Evolutionary conservation across 1,140 invertebrate species (phyloP), one percentile per base, ranked within the genome.

Genomic region (Rhagoletis pomonella): DNA sequence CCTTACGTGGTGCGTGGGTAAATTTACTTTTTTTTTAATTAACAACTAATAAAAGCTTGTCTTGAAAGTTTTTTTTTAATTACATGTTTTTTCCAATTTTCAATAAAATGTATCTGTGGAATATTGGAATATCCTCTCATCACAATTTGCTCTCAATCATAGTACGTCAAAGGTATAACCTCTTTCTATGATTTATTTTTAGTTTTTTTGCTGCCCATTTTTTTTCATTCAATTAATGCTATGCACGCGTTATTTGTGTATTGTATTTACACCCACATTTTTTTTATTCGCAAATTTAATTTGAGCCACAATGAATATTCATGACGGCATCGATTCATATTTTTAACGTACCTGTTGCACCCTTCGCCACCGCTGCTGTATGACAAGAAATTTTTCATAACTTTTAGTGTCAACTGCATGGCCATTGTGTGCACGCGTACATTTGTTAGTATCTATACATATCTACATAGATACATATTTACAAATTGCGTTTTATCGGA

Each of bases 401-500:
- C 44, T 73, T 50, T 42, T 29, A 29, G 29, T 29, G 29, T 29
- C 29, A 29, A 29, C 7, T 42, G 14, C 65, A 55, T 55, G 50
- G 50, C 50, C 2, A 55, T 55, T 42, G 73, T 55, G n/a, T 64
- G 47, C n/a, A 47, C 9, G 47, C 44, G 47, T n/a, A 29, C 0
- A 42, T 17, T 12, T 81, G 73, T 50, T 55, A 55, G n/a, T 6
- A 29, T 29, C 29, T 29, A 29, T 29, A 29, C 29, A 29, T 29
- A n/a, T n/a, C n/a, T n/a, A 29, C 29, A 29, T 29, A 29, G 29
- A 29, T 29, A 29, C 29, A 81, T 81, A 81, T 81, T 73, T 81
- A 81, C 73, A 81, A 81, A 81, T 81, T 55, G 73, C 73, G 73
- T 55, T 81, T 81, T 50, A 81, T 81, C 44, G 47, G 47, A 81